phyloP scores from a whole-genome alignment of 2,797 vertebrate species.

The Gadopsis marmoratus region DNA sequence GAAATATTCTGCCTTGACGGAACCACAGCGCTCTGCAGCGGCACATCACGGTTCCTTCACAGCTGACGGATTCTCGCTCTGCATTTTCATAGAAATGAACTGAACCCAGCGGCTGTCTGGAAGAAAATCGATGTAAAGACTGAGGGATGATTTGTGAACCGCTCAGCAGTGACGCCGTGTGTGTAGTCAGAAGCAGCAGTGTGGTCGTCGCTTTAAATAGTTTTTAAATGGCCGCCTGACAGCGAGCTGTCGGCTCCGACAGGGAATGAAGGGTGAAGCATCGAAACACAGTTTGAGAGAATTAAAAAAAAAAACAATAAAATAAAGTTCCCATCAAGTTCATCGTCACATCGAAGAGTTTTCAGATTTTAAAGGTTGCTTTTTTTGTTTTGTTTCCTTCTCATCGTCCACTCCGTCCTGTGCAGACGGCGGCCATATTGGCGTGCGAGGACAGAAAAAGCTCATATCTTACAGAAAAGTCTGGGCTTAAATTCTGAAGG shows the following conservation, averaged over 20 bases:
- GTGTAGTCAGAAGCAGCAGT: background rate
- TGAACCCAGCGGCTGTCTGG: background rate
- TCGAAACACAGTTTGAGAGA: constrained; percentile 55
- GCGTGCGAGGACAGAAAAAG: constrained; percentile 31
- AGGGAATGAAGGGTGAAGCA: constrained; percentile 58
- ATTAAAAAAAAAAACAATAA: constrained; percentile 70
- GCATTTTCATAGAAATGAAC: background rate
- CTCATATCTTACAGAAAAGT: constrained; percentile 57
- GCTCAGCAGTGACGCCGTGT: constrained; percentile 5
- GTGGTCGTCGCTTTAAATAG: constrained; percentile 9
- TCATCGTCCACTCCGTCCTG: constrained; percentile 15
- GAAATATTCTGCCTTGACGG: background rate
- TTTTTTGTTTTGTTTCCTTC: constrained; percentile 26
- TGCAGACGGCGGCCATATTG: constrained; percentile 32
- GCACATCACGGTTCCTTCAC: background rate
- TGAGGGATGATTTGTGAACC: background rate
- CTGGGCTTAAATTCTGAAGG: background rate
- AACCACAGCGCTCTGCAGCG: background rate
- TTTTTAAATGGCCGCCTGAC: background rate
- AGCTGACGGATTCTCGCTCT: background rate
- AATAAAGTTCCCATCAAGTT: constrained; percentile 73
- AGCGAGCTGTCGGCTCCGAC: background rate
- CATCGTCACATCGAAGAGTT: constrained; percentile 67
- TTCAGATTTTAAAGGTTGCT: constrained; percentile 62
- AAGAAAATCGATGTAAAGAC: background rate